Evolutionary conservation across 2,113 vertebrate genomes (phyloP).

Genomic region (Psammodynastes pulverulentus): DNA sequence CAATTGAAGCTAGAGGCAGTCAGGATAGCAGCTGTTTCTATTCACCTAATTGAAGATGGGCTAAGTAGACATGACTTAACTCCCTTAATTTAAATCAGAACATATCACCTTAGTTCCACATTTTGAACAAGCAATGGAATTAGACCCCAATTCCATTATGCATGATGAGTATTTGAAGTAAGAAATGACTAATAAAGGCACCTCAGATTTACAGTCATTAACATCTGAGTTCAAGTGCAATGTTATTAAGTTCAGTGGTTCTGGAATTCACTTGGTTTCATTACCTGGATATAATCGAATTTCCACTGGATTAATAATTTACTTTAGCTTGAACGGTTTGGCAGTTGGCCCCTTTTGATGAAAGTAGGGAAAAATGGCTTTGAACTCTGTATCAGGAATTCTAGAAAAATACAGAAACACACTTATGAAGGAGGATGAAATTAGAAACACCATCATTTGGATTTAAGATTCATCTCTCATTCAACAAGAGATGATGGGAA

Average conservation of each 20-base stretch:
- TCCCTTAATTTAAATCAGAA: background rate
- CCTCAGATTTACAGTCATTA: conserved; percentile 18
- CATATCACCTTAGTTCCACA: background rate
- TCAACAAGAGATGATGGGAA: background rate
- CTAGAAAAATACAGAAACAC: background rate
- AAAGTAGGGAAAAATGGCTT: background rate
- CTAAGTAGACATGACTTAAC: conserved; percentile 14
- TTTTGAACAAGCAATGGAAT: background rate
- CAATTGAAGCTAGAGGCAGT: background rate
- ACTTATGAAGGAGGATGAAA: background rate
- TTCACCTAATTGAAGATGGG: background rate
- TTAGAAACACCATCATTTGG: background rate
- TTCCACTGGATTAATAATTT: conserved; percentile 10
- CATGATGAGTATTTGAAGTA: background rate
- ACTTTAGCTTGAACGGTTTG: conserved; percentile 5
- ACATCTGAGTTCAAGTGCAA: conserved; percentile 20
- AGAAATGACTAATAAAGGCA: conserved; percentile 26
- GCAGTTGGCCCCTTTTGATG: background rate
- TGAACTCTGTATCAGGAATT: background rate
- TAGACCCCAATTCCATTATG: conserved; percentile 12
- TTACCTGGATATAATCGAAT: conserved; percentile 20
- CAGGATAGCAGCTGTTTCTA: background rate
- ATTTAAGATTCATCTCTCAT: background rate
- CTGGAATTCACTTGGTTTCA: conserved; percentile 22
- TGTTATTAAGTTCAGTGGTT: conserved; percentile 14